Percentiles rank a stretch among this genome's conserved stretches.
Conservation (phyloP, 2,888 invertebrate species). For the Penaeus monodon region DNA sequence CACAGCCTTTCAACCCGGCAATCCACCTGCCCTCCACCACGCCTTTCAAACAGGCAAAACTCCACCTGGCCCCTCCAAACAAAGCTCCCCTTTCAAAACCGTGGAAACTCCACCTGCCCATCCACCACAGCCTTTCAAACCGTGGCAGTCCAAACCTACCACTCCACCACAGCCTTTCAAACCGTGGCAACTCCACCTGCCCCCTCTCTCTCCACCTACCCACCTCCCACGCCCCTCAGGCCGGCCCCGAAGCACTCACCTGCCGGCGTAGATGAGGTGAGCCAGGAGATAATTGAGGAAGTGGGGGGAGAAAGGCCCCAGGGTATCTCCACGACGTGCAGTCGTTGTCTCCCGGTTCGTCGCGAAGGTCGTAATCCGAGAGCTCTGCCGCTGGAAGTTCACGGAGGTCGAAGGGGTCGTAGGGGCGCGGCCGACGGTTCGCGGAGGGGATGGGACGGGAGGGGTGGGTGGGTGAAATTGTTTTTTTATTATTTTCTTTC, state of each 20-base stretch:
- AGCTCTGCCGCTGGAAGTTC: constrained; percentile 42
- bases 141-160: too few species aligned
- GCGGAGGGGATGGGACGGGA: neutral
- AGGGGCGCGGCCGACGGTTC: constrained; percentile 28
- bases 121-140: too few species aligned
- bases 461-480: neutral
- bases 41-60: too few species aligned
- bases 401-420: constrained; percentile 53
- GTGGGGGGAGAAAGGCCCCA: constrained; percentile 63
- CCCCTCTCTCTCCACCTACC: neutral
- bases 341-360: constrained; percentile 7
- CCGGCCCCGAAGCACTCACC: constrained; percentile 36
- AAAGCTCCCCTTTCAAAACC: too few species aligned
- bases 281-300: constrained; percentile 61
- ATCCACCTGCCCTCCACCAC: too few species aligned
- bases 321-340: constrained; percentile 61
- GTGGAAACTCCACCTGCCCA: too few species aligned
- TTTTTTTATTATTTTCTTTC: neutral
- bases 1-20: too few species aligned
- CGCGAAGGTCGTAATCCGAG: constrained; percentile 19
- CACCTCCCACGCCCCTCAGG: neutral
- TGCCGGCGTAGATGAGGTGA: constrained; percentile 62
- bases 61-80: too few species aligned
- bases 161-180: neutral
- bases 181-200: too few species aligned